Evolutionary conservation across 2,888 invertebrate genomes (phyloP), one percentile per base, ranked within the genome.

Genomic region (Heliconius sara): DNA sequence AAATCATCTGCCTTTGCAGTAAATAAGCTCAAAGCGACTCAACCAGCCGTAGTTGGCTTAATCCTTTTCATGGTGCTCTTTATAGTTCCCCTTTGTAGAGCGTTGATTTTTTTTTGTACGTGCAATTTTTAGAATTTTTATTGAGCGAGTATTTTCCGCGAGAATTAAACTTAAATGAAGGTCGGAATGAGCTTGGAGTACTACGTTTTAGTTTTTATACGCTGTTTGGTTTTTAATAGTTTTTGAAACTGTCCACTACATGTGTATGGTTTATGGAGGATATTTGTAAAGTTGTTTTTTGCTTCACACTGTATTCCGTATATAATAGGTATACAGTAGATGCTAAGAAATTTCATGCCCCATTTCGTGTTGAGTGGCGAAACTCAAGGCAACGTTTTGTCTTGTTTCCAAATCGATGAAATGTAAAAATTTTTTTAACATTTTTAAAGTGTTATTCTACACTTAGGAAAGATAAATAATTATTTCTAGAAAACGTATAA

Each of bases 51-150:
- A 73, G 73, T 73, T 60, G 60, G 73, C 60, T 73, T 73, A 73
- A 60, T 39, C 73, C 73, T 73, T 60, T 73, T 73, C 73, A 73
- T 57, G 60, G 60, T 34, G 34, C 73, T 73, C 60, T 73, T 34
- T 73, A 34, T n/a, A 60, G 30, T 60, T 73, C 19, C 34, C 57
- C 73, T 73, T 73, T 73, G 60, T 73, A 25, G n/a, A 60, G 60
- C 73, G 73, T 73, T 60, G 60, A 73, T 60, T 73, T 73, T 72
- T 39, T 73, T 73, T 73, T 72, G n/a, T 73, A 60, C 39, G 34
- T 34, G 60, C 25, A 34, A 60, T 60, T 34, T 73, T 73, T 73
- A 73, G 30, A 73, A 60, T 60, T 73, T 73, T 73, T 73, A 60
- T 73, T 73, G 60, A n/a, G 22, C n/a, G 60, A 73, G n/a, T 72